Percentiles rank a stretch among this genome's conserved stretches.
These are phyloP conservation scores for Odontophorus gujanensis DNA, from an alignment of 2,113 vertebrate species.

Conservation along the genomic window DNA sequence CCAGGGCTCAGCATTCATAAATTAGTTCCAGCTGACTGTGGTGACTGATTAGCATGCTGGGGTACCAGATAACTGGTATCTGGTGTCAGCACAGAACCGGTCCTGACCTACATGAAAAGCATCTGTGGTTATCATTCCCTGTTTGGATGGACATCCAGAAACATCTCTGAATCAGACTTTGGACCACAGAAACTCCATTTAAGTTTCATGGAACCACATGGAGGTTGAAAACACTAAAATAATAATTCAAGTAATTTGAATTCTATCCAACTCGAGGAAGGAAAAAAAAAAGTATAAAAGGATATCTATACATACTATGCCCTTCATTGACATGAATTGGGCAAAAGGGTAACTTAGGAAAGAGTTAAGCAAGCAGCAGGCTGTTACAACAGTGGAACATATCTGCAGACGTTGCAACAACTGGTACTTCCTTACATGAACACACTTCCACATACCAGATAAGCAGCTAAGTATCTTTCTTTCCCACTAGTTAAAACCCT, in stretches of 20 bases:
- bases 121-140: neutral
- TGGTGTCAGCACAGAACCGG: constrained; percentile 58
- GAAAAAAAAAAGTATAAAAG: no score
- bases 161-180: neutral
- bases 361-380: neutral
- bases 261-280: neutral
- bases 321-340: neutral
- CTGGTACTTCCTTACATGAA: neutral
- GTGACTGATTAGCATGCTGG: constrained; percentile 67
- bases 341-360: neutral
- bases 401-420: neutral
- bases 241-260: neutral
- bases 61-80: constrained; percentile 67
- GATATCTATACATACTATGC: neutral
- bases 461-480: neutral
- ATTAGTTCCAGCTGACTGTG: constrained; percentile 71
- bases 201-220: neutral
- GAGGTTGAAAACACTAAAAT: neutral
- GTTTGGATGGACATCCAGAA: neutral
- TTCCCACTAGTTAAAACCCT: neutral
- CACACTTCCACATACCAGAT: neutral
- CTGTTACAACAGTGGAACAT: rapidly evolving
- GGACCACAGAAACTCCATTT: neutral
- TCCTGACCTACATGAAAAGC: constrained; percentile 58
- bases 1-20: constrained; percentile 66